Base-by-base conservation (phyloP, 2,888 invertebrate genomes). In the Fabriciana adippe region DNA sequence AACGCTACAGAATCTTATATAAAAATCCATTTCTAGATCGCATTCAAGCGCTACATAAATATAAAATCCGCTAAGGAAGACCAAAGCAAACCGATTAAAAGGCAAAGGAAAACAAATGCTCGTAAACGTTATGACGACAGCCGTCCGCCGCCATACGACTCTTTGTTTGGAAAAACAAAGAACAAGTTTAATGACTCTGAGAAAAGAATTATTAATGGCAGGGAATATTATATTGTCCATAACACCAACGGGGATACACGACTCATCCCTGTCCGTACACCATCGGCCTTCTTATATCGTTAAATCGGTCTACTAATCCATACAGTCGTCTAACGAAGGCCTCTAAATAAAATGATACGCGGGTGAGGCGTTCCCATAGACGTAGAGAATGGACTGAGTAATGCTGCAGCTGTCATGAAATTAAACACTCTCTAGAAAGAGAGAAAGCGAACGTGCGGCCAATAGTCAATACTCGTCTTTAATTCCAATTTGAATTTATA, bases 241-340 rank as follows among this genome's bases (percentile, higher is more conserved):
- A 93, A 94, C 21, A 85, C 90, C 3, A 93, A 90, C 67, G 96
- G 96, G 0, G 94, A 94, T 21, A 94, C 89, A n/a, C 94, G 94
- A 74, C 89, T 97, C 68, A 94, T 97, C 62, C 97, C 97, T 0
- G 93, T 95, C 0, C 88, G 96, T 73, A 94, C 95, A 3, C 96
- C 97, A 0, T 97, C 97, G 0, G 96, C 97, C 14, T 94, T 96
- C 60, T 86, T 97, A 5, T 97, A 96, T 87, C 95, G 70, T 55
- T 75, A 57, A 72, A 47, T 11, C 35, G 11, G 35, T 41, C 1
- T 11, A 41, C 11, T 41, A 41, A 41, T 41, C 11, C 35, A 41
- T 41, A 11, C 11, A 41, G 35, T 41, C 11, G 35, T 8, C 35
- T 11, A 35, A 35, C 8, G 35, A 35, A 35, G 6, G 35, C 2